Evolutionary conservation across 2,113 vertebrate species (phyloP).

Genomic region (Tinamus guttatus): DNA sequence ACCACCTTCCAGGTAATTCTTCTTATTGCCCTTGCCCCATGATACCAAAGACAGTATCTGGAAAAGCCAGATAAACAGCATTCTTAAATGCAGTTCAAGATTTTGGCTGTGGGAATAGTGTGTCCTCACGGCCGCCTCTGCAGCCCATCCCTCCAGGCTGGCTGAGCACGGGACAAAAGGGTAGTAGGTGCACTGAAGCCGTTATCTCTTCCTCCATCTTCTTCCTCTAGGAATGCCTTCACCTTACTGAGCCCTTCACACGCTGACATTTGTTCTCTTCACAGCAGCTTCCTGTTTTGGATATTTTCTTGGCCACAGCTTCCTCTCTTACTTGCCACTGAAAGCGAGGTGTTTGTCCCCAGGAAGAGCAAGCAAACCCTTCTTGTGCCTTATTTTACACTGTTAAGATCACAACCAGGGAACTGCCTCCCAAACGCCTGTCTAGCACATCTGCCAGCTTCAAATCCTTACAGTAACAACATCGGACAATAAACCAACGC

Average conservation of each 20-base stretch:
- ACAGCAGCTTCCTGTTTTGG: constrained; percentile 27
- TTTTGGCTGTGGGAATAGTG: neutral
- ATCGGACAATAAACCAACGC: no score
- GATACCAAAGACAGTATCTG: neutral
- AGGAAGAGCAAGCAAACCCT: neutral
- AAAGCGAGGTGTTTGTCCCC: neutral
- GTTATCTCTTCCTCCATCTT: constrained; percentile 3
- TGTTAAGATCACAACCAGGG: neutral
- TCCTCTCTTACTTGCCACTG: constrained; percentile 3
- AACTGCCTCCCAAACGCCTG: fast-evolving
- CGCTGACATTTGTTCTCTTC: constrained; percentile 3
- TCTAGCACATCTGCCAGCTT: fast-evolving
- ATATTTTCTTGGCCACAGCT: constrained; percentile 19
- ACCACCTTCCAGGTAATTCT: neutral
- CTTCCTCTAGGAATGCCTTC: neutral
- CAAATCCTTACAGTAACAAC: neutral
- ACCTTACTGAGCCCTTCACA: neutral
- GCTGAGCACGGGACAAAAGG: neutral
- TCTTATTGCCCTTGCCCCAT: neutral
- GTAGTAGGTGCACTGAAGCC: fast-evolving
- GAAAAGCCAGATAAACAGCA: neutral
- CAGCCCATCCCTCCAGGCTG: fast-evolving
- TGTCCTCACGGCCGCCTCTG: neutral
- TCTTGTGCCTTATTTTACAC: fast-evolving
- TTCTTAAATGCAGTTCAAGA: neutral